phyloP scores from a whole-genome alignment of 2,888 invertebrate genomes.

The Leistus spinibarbis region DNA sequence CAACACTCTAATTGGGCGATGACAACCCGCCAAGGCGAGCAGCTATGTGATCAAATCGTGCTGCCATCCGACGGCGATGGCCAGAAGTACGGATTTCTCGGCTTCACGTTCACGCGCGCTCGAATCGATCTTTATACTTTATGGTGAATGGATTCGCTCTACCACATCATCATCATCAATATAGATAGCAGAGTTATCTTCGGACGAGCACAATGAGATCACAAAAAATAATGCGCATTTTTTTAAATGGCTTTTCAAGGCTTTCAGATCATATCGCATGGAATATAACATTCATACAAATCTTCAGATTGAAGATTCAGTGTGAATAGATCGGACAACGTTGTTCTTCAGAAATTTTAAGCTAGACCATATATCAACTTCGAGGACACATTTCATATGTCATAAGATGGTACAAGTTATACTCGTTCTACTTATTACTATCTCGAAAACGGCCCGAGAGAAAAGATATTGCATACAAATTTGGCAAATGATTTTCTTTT shows the following conservation, averaged over 20 bases:
- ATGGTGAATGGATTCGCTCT: not conserved
- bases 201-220: not conserved
- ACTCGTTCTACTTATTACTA: too few species aligned
- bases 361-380: too few species aligned
- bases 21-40: not conserved
- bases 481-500: too few species aligned
- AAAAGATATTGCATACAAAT: too few species aligned
- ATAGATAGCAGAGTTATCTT: not conserved
- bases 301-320: too few species aligned
- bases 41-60: slow-evolving; percentile 6
- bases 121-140: not conserved
- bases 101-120: not conserved
- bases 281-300: too few species aligned
- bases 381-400: too few species aligned
- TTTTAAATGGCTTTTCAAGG: not conserved
- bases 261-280: not conserved
- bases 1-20: slow-evolving; percentile 31
- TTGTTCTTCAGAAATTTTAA: too few species aligned
- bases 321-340: too few species aligned
- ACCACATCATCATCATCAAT: not conserved
- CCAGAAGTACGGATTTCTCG: not conserved
- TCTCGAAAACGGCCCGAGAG: too few species aligned
- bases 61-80: not conserved
- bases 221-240: not conserved
- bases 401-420: too few species aligned